Evolutionary conservation across 2,888 invertebrate genomes (phyloP).

Genomic region (Trichogramma evanescens): DNA sequence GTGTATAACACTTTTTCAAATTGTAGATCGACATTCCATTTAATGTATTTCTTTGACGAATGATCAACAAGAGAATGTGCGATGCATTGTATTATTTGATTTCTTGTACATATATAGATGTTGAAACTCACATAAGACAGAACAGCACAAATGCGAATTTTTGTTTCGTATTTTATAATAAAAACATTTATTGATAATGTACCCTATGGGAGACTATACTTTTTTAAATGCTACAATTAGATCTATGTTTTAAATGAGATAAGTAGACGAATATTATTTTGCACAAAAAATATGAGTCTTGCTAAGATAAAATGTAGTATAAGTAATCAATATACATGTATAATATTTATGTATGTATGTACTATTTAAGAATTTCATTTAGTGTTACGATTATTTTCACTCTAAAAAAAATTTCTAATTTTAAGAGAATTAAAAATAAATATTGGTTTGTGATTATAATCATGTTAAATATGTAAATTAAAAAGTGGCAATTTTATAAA

Average conservation of each 20-base stretch:
- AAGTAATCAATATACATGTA: slow-evolving; percentile 37
- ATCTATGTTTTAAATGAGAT: slow-evolving; percentile 13
- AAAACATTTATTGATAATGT: slow-evolving; percentile 16
- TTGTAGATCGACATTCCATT: slow-evolving; percentile 26
- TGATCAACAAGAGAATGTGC: slow-evolving; percentile 16
- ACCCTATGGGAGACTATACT: slow-evolving; percentile 23
- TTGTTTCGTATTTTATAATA: slow-evolving; percentile 19
- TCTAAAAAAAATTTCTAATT: slow-evolving; percentile 18
- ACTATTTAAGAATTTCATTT: slow-evolving; percentile 30
- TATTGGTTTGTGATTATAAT: slow-evolving; percentile 21
- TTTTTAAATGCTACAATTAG: slow-evolving; percentile 18
- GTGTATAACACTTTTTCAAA: slow-evolving; percentile 16
- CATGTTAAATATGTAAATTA: slow-evolving; percentile 22
- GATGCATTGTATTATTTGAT: slow-evolving; percentile 20
- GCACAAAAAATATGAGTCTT: slow-evolving; percentile 19
- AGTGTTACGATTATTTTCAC: slow-evolving; percentile 26
- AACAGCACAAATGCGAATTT: slow-evolving; percentile 22
- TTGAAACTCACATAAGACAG: slow-evolving; percentile 21
- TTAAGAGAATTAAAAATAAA: slow-evolving; percentile 13
- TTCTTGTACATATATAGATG: slow-evolving; percentile 23
- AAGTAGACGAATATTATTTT: slow-evolving; percentile 20
- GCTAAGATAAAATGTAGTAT: slow-evolving; percentile 25
- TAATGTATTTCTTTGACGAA: slow-evolving; percentile 25
- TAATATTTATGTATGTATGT: slow-evolving; percentile 39
- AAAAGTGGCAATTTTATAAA: slow-evolving; percentile 11